Evolutionary conservation across 2,888 invertebrate genomes (phyloP).

Genomic region (Lasioglossum figueresi): DNA sequence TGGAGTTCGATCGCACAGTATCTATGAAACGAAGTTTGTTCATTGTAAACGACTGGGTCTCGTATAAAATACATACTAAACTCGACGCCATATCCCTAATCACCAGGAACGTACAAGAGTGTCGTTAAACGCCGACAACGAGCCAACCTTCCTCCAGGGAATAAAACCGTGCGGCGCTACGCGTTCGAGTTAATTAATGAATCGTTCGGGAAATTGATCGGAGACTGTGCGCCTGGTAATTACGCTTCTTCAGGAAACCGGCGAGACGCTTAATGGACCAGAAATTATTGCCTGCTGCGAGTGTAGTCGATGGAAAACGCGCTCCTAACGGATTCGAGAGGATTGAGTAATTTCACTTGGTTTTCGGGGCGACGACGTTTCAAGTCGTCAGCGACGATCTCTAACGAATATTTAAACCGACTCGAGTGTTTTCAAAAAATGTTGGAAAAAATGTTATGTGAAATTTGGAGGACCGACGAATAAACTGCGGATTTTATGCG

Average conservation of each 20-base stretch:
- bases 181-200: constrained; percentile 30
- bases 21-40: not conserved
- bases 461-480: no score
- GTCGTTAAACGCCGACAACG: constrained; percentile 39
- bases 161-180: constrained; percentile 28
- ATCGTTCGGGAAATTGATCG: constrained; percentile 44
- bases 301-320: constrained; percentile 3
- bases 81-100: not conserved
- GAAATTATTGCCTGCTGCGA: constrained; percentile 25
- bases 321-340: not conserved
- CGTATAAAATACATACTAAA: not conserved
- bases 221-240: not conserved
- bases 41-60: not conserved
- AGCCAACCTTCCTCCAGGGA: not conserved
- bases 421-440: not conserved
- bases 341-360: not conserved
- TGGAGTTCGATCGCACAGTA: not conserved
- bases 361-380: not conserved
- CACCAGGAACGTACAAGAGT: constrained; percentile 7
- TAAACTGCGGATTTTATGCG: not conserved
- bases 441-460: not conserved
- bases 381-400: not conserved
- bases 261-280: constrained; percentile 12
- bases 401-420: not conserved
- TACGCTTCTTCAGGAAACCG: constrained; percentile 25